These are phyloP conservation scores for Epinephelus lanceolatus DNA, from an alignment of 2,113 vertebrate species.

Conservation along the genomic window DNA sequence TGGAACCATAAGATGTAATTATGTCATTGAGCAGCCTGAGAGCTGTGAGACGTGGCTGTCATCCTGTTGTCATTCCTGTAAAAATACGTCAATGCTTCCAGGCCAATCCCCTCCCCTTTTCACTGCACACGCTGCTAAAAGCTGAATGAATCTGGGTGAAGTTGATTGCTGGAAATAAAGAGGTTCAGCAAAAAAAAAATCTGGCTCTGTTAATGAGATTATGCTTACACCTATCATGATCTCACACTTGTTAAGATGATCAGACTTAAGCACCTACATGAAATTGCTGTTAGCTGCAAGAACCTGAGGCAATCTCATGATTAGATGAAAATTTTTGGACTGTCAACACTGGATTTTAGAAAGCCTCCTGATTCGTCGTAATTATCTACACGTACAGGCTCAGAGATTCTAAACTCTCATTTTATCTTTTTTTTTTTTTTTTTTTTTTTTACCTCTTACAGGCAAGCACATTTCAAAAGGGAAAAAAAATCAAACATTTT, in stretches of 20 bases:
- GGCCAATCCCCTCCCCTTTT: not conserved
- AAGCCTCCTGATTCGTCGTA: not conserved
- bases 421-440: too few species aligned
- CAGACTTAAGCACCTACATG: not conserved
- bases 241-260: not conserved
- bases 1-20: slow-evolving; percentile 24
- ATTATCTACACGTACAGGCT: not conserved
- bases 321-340: not conserved
- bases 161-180: not conserved
- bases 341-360: not conserved
- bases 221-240: not conserved
- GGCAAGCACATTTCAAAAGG: not conserved
- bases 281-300: not conserved
- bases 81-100: slow-evolving; percentile 38
- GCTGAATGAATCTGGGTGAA: slow-evolving; percentile 7
- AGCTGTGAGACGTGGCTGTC: slow-evolving; percentile 32
- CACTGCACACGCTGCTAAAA: not conserved
- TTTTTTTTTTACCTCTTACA: not conserved
- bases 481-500: not conserved
- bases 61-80: slow-evolving; percentile 29
- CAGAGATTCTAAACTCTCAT: not conserved
- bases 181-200: not conserved
- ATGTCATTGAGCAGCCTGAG: slow-evolving; percentile 22
- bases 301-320: not conserved
- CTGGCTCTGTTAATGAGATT: not conserved